Evolutionary conservation across 1,140 invertebrate species (phyloP).

Genomic region (Diploscapter pachys): DNA sequence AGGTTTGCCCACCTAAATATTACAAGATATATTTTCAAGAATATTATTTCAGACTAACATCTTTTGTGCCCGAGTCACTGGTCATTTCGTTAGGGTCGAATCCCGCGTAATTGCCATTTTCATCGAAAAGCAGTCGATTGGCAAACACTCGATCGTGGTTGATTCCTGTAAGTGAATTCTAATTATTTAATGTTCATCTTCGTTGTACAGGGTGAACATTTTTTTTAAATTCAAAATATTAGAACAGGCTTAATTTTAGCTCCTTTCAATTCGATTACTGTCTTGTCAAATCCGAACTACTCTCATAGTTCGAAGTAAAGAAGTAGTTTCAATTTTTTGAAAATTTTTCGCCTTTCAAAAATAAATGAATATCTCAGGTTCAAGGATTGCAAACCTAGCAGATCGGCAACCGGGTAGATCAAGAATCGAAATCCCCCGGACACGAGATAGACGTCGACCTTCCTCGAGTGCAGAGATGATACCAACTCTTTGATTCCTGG

Average conservation of each 20-base stretch:
- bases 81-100: conserved; percentile 87
- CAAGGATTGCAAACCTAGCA: conserved; percentile 61
- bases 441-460: conserved; percentile 80
- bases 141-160: conserved; percentile 78
- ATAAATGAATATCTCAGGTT: no score
- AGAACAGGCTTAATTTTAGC: no score
- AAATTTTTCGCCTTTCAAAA: no score
- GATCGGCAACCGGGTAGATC: conserved; percentile 78
- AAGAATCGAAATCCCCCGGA: conserved; percentile 85
- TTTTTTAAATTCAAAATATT: background rate
- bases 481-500: conserved; percentile 79
- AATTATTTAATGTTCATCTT: no score
- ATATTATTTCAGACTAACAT: conserved; percentile 10
- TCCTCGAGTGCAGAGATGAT: conserved; percentile 70
- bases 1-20: conserved; percentile 75
- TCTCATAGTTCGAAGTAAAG: no score
- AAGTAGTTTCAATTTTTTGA: no score
- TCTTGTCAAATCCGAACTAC: no score
- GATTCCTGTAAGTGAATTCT: conserved; percentile 70
- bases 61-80: conserved; percentile 64
- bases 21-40: conserved; percentile 1
- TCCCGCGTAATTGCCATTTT: conserved; percentile 79
- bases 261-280: no score
- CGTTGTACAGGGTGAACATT: conserved; percentile 57
- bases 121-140: conserved; percentile 83